Evolutionary conservation across 2,797 vertebrate species (phyloP), one percentile per base, ranked within the genome.

Genomic region (Anabacerthia variegaticeps): DNA sequence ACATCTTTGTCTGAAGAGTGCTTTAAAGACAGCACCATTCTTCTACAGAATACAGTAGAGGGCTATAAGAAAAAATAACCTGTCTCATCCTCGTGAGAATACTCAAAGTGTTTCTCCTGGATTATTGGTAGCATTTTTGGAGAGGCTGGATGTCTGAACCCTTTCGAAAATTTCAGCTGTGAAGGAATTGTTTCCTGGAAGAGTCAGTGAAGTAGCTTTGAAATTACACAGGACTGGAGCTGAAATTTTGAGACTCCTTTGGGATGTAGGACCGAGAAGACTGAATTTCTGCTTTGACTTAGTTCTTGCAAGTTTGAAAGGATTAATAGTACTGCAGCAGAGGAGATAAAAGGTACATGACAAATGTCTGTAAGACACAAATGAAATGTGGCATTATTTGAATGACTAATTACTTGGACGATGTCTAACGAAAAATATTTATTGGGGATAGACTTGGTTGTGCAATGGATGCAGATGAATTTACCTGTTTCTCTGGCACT

Each of bases 51-150:
- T 86, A 75, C 56, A 73, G 78, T 43, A 94, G 74, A 52, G 58
- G 44, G 55, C 55, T 80, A 54, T 92, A 91, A 88, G 89, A 87
- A 69, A 96, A 85, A 91, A 90, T 74, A 93, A 90, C 92, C 49
- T 51, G 32, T 58, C 71, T 76, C 67, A 85, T 66, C 43, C 95
- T 91, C 75, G 0, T 73, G 88, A 93, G 96, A 92, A 92, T 95
- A 78, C 68, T 95, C 89, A 11, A 34, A 91, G 46, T 78, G 49
- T 89, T 94, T 96, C 79, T 94, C 36, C 43, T 78, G 82, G 88
- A 81, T 93, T 96, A 95, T 72, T 92, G 92, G 96, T 89, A 96
- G 17, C 58, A 59, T 86, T 96, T 95, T 94, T 0, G 0, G 77
- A 79, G 84, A 92, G 56, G 58, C 72, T 94, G 74, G 41, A 87